Base-by-base conservation (phyloP, 2,888 invertebrate species). In the Amphipoea oculea region DNA sequence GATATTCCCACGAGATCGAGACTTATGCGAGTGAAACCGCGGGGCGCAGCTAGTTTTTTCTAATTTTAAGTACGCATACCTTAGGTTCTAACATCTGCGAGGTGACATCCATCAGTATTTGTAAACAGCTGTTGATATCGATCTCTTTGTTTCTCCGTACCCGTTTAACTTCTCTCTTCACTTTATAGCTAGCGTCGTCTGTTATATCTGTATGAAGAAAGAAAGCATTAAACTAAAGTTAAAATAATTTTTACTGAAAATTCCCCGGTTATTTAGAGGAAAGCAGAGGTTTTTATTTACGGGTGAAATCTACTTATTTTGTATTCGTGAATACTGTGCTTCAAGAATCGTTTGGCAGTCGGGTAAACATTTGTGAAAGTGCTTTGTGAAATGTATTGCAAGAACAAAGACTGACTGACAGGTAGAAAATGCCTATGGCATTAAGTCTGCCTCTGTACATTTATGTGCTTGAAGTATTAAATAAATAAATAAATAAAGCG, bases 121-220 rank as follows among this genome's bases (percentile, higher is more conserved):
- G 99, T 75, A 99, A 95, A 95, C 99, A 99, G 81, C 99, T 99
- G 93, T 98, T 98, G 54, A 99, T 97, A 95, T 99, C 99, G 62
- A 99, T 97, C 20, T 98, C 98, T 84, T 97, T 97, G 84, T 96
- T 95, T 81, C 96, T 96, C 67, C 92, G 93, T 67, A 94, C 93
- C 11, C 97, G 94, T 78, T 97, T 96, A 63, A 96, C 92, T 79
- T 96, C 95, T 76, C 97, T 96, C 2, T 95, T 94, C n/a, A 96
- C 95, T 92, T 94, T 97, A 80, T 92, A 95, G 0, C 96, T 93
- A 0, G 94, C 95, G 6, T 94, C 94, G 20, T 96, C 96, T 3
- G 92, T 92, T 82, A 96, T 93, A 67, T 95, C 97, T 97, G 88
- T 63, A 57, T 57, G 57, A 57, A 57, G 9, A 23, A n/a, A n/a